Base-by-base conservation (phyloP, 2,113 vertebrate species). In the Polypterus senegalus region DNA sequence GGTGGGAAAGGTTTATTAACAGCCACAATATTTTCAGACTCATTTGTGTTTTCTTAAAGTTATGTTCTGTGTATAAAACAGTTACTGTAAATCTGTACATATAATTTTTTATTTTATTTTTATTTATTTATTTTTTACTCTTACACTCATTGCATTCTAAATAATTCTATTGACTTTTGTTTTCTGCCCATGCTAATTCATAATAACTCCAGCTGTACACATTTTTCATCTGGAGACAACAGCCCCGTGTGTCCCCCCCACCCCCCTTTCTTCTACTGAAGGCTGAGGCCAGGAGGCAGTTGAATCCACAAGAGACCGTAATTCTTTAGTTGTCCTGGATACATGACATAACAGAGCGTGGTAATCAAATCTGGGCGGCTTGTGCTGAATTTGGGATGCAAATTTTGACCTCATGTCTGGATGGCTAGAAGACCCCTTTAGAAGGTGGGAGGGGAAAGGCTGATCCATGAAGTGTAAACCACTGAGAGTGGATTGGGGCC, bases 321-420 rank as follows among this genome's bases (percentile, higher is more conserved):
- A 84, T 76, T 77, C 81, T 73, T 81, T 71, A 79, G 83, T 88
- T 87, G 83, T 89, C 85, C 80, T 88, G 79, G 81, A 79, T 88
- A 83, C 71, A 54, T 84, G 80, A 85, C 83, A 81, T 85, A 66
- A 68, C 62, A 62, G 73, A 69, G 68, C 71, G 74, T 77, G 83
- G 76, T 86, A 83, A 84, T 88, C 83, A 82, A 86, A 85, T 83
- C 77, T 48, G 74, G 69, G 27, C 70, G 65, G 74, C 74, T 58
- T 63, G 70, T 69, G 49, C 72, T 75, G 72, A 72, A 65, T 77
- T 77, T 69, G 72, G 73, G 70, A 71, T 82, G 82, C 79, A 80
- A 77, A 81, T 83, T 27, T 69, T 77, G 71, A 68, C 70, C 64
- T 73, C 10, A 65, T 68, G 61, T 77, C 74, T 48, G 1, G 67